phyloP scores from a whole-genome alignment of 2,113 vertebrate genomes.

The Tetraodon nigroviridis region DNA sequence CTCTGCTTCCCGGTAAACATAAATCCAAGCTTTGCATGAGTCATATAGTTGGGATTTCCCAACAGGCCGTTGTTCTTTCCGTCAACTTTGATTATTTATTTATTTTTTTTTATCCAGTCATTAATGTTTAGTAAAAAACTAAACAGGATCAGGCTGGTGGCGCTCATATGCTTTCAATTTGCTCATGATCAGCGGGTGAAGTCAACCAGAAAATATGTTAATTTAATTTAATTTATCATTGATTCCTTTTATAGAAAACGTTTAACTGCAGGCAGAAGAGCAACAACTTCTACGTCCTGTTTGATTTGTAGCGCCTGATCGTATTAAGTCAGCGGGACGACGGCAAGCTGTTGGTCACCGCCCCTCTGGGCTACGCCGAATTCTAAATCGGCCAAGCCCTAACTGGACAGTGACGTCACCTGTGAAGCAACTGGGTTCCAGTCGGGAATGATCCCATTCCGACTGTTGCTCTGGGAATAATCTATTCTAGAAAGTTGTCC shows the following conservation, averaged over 20 bases:
- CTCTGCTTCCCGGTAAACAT: too few species aligned
- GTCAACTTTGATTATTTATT: too few species aligned
- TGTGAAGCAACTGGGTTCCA: slow-evolving; percentile 25
- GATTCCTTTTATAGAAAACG: slow-evolving; percentile 17
- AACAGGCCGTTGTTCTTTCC: too few species aligned
- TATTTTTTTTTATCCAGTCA: too few species aligned
- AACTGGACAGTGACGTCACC: slow-evolving; percentile 45
- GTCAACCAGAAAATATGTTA: neutral
- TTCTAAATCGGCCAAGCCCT: slow-evolving; percentile 1
- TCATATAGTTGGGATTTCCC: too few species aligned
- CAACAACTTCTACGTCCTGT: neutral
- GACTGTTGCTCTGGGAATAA: neutral
- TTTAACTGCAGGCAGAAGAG: neutral
- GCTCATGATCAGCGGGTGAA: too few species aligned
- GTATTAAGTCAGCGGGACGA: neutral
- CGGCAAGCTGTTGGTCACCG: slow-evolving; percentile 21
- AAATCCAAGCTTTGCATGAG: too few species aligned
- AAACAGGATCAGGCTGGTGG: too few species aligned
- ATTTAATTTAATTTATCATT: neutral
- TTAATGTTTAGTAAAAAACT: too few species aligned
- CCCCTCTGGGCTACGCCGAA: slow-evolving; percentile 7
- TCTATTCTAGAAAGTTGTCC: slow-evolving; percentile 27
- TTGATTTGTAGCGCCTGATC: neutral
- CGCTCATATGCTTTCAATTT: too few species aligned
- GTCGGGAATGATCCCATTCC: slow-evolving; percentile 25